Evolutionary conservation across 2,888 invertebrate genomes (phyloP).

Genomic region (Dynastes hyllus): DNA sequence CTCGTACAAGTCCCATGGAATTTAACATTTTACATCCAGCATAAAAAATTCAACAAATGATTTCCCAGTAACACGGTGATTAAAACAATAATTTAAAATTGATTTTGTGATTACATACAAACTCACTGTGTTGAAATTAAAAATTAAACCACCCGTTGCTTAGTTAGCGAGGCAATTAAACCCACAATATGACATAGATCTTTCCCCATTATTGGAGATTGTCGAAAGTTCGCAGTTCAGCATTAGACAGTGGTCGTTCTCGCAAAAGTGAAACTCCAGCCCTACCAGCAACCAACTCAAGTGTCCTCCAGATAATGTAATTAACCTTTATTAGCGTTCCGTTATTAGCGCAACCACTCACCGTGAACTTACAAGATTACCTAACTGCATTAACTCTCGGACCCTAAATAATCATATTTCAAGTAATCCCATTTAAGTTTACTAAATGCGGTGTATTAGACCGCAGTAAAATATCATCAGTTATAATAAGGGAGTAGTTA

Average conservation of each 20-base stretch:
- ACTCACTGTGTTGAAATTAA: too few species aligned
- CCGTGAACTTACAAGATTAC: conserved; percentile 19
- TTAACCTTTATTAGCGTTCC: conserved; percentile 19
- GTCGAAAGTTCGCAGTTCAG: not conserved
- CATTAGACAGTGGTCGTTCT: not conserved
- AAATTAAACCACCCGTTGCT: not conserved
- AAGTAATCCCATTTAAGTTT: conserved; percentile 12
- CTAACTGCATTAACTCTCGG: conserved; percentile 10
- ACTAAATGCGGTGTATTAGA: not conserved
- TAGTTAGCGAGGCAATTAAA: not conserved
- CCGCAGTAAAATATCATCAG: not conserved
- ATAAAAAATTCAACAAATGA: too few species aligned
- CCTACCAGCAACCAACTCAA: conserved; percentile 7
- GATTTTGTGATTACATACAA: too few species aligned
- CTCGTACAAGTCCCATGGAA: too few species aligned
- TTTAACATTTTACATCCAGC: too few species aligned
- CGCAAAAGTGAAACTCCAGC: not conserved
- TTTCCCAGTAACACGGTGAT: too few species aligned
- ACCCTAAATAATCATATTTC: conserved; percentile 22
- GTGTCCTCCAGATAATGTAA: conserved; percentile 18
- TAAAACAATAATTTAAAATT: too few species aligned
- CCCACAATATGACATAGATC: not conserved
- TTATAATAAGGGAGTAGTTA: not conserved
- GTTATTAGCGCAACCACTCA: conserved; percentile 1
- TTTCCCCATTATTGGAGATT: not conserved